A percentile compares a stretch with the other conserved stretches of the same genome.
Evolutionary conservation across 2,888 invertebrate species (phyloP).

Genomic region (Acronicta psi): DNA sequence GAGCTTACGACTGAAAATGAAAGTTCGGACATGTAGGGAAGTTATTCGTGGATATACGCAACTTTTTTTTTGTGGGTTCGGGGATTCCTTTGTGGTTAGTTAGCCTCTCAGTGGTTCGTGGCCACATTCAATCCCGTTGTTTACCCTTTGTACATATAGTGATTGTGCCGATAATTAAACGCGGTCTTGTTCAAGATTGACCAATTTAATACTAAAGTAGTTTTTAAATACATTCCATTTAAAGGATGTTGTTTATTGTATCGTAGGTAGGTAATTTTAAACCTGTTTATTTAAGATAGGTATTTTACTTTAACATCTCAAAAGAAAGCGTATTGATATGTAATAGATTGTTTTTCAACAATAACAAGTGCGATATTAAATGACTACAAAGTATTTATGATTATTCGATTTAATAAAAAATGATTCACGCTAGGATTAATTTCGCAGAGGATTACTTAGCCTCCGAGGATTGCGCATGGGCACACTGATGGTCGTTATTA

Average conservation of each 20-base stretch:
- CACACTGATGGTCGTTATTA: constrained; percentile 50
- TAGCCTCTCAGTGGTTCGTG: constrained; percentile 63
- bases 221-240: constrained; percentile 35
- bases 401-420: not conserved
- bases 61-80: constrained; percentile 70
- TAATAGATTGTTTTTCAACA: constrained; percentile 6
- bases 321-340: constrained; percentile 20
- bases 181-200: constrained; percentile 34
- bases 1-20: constrained; percentile 71
- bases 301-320: constrained; percentile 33
- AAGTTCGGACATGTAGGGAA: constrained; percentile 59
- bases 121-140: constrained; percentile 62
- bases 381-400: too few species aligned
- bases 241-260: constrained; percentile 40
- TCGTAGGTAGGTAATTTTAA: constrained; percentile 39
- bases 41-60: constrained; percentile 77
- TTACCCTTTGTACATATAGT: constrained; percentile 61
- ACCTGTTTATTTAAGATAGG: constrained; percentile 43
- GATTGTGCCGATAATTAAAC: constrained; percentile 57
- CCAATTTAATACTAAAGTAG: constrained; percentile 50
- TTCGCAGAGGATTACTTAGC: constrained; percentile 42
- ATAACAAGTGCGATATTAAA: not conserved
- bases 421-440: constrained; percentile 20
- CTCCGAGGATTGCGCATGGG: constrained; percentile 36
- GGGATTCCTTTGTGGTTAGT: constrained; percentile 81